Conservation (phyloP, 1,140 invertebrate genomes). For the Atta texana region DNA sequence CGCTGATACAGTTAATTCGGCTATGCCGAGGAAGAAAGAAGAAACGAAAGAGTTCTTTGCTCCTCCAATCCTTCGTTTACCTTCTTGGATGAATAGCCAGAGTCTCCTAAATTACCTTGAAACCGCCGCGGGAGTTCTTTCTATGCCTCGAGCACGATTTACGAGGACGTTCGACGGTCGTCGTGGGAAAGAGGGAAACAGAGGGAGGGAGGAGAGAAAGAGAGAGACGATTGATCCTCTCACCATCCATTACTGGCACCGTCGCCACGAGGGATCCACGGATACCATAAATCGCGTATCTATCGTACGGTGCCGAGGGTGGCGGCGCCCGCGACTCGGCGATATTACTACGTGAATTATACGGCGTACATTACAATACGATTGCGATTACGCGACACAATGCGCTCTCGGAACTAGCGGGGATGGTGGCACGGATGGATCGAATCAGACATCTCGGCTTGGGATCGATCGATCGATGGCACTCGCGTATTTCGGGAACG, state of each 20-base stretch:
- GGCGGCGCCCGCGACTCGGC: slow-evolving; percentile 17
- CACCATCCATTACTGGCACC: slow-evolving; percentile 39
- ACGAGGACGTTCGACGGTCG: slow-evolving; percentile 19
- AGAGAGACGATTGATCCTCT: slow-evolving; percentile 37
- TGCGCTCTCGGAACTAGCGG: slow-evolving; percentile 14
- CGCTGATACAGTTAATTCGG: slow-evolving; percentile 44
- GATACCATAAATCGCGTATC: slow-evolving; percentile 49
- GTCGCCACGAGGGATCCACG: slow-evolving; percentile 52
- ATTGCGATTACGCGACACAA: slow-evolving; percentile 53
- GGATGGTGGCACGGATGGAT: not conserved
- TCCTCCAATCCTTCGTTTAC: not conserved
- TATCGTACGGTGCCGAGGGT: slow-evolving; percentile 23
- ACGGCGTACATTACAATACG: slow-evolving; percentile 48
- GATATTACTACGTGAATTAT: slow-evolving; percentile 49
- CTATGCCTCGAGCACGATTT: slow-evolving; percentile 35
- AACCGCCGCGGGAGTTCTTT: slow-evolving; percentile 48
- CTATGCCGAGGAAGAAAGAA: not conserved
- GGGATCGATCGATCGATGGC: slow-evolving; percentile 9
- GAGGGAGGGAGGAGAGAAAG: not conserved
- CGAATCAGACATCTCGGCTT: slow-evolving; percentile 15
- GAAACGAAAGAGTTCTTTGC: not conserved
- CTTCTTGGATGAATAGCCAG: slow-evolving; percentile 9
- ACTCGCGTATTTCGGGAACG: slow-evolving; percentile 5
- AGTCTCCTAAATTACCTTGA: slow-evolving; percentile 41
- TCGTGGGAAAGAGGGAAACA: not conserved